Percentiles rank a stretch among this genome's conserved stretches.
phyloP scores from a whole-genome alignment of 2,888 invertebrate genomes.

The Mesoligia furuncula region DNA sequence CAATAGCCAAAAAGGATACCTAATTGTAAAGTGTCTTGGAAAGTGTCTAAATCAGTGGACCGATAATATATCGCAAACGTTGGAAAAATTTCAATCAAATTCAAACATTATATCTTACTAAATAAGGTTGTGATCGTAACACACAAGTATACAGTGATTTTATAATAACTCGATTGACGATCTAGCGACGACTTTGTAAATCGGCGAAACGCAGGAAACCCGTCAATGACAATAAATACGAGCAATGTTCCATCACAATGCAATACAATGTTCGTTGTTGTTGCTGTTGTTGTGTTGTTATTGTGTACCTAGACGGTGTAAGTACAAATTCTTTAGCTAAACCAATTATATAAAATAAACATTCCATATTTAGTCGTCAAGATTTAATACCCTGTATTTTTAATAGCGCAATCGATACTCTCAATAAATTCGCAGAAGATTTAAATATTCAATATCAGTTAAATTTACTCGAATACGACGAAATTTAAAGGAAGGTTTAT shows the following conservation, averaged over 20 bases:
- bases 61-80: background rate
- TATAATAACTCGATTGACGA: slow-evolving; percentile 1
- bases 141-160: background rate
- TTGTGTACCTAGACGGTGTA: background rate
- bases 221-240: slow-evolving; percentile 15
- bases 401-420: background rate
- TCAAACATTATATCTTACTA: background rate
- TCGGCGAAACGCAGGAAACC: background rate
- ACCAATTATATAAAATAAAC: slow-evolving; percentile 9
- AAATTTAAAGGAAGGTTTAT: background rate
- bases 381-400: background rate
- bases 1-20: too few relatives aligned
- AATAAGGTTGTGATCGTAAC: background rate
- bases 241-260: slow-evolving; percentile 13
- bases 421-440: background rate
- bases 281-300: too few relatives aligned
- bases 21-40: background rate
- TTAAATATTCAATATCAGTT: slow-evolving; percentile 3
- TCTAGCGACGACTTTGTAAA: background rate
- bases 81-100: background rate
- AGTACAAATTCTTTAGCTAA: slow-evolving; percentile 1
- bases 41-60: background rate
- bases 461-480: background rate
- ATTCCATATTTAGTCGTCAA: background rate
- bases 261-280: too few relatives aligned